Percentiles rank a stretch among this genome's conserved stretches.
Evolutionary conservation across 2,797 vertebrate species (phyloP).

Genomic region (Enteromius trimaculatus): DNA sequence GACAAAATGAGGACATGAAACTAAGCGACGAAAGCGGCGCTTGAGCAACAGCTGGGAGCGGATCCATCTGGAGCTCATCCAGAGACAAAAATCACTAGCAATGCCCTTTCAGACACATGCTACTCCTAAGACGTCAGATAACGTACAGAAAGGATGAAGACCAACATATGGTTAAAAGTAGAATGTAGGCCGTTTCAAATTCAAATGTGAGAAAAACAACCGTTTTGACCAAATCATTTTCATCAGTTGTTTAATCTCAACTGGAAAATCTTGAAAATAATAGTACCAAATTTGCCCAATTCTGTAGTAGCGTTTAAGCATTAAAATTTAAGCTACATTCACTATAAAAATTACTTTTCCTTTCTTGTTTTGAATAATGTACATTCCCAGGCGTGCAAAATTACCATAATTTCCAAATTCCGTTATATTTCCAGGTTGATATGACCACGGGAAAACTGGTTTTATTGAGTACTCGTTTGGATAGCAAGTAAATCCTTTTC

Average conservation of each 20-base stretch:
- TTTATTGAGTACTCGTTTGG: background rate
- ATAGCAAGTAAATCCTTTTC: background rate
- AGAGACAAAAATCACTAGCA: constrained; percentile 17
- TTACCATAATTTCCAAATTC: background rate
- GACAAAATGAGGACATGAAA: constrained; percentile 16
- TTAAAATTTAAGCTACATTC: background rate
- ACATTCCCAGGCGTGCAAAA: background rate
- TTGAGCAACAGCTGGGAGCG: constrained; percentile 53
- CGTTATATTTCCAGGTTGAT: background rate
- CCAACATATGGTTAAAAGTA: background rate
- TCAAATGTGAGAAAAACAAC: background rate
- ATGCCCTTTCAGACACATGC: constrained; percentile 1
- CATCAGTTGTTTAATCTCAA: background rate
- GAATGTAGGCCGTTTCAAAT: background rate
- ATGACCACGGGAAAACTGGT: background rate
- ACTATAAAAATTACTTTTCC: background rate
- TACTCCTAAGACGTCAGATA: background rate
- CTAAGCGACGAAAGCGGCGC: constrained; percentile 39
- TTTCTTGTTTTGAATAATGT: background rate
- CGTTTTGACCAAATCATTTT: background rate
- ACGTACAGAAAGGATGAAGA: background rate
- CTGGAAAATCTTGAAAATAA: background rate
- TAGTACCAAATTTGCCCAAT: too few species aligned
- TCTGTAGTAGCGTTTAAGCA: background rate
- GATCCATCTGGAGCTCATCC: constrained; percentile 40